Evolutionary conservation across 2,797 vertebrate genomes (phyloP), one percentile per base, ranked within the genome.

Genomic region (Cephalopachus bancanus): DNA sequence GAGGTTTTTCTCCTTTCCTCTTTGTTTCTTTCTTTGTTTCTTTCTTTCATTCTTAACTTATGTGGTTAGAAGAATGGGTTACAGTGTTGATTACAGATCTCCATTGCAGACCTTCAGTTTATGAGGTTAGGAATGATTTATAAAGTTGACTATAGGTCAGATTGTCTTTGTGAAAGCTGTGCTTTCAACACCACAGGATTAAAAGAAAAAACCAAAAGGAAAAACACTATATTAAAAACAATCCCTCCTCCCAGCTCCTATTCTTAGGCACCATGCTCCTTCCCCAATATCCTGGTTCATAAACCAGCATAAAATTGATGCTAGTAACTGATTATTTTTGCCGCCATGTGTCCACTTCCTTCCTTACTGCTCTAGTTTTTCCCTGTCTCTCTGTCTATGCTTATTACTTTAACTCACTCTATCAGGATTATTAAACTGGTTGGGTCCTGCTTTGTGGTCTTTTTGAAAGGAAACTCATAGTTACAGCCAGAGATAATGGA

Each of bases 151-250:
- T 83, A 65, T 59, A 87, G 92, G 78, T 97, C 89, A 96, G 90
- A 92, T 89, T 80, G 75, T 97, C 92, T 96, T 87, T 96, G 95
- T 83, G 91, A 95, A 97, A 95, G 93, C 94, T 94, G 44, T 78
- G 74, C 93, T 97, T 97, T 97, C 94, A 97, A 96, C 96, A 97
- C 94, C 80, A 37, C 55, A 33, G 91, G 93, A 89, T 93, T 97
- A 96, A 97, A 96, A 93, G 71, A 12, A 57, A 95, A 95, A 95
- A 80, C 64, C 60, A 2, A 94, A 76, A 95, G 72, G 89, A 94
- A 97, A 95, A 97, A 95, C 93, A 95, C 57, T 89, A 59, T 84
- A 94, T 95, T 96, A 96, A 86, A 95, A 95, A 64, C 69, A 92
- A 91, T 11, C 44, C 65, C 12, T 91, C 57, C 53, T 84, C 62